Base-by-base conservation (phyloP, 2,888 invertebrate species). In the Elegia similella region DNA sequence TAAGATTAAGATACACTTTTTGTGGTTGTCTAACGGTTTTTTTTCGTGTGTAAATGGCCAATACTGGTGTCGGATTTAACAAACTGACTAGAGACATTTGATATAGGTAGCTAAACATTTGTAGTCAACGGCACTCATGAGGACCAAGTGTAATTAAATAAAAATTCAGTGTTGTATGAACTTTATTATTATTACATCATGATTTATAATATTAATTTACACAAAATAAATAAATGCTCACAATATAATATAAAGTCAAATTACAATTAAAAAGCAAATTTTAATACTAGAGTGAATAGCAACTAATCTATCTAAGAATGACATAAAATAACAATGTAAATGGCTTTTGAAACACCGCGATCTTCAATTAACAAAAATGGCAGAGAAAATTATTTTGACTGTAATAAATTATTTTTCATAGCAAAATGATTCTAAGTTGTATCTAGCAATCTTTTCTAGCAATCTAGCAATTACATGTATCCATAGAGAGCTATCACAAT, bases 171-270 rank as follows among this genome's bases (percentile, higher is more conserved):
- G 70, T 82, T 69, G 78, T 86, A 88, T 86, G 84, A 86, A 85
- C 76, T 86, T 87, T 88, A 86, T 84, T 84, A 77, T 80, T 82
- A 80, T 81, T 80, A 85, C 80, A 88, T 85, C 82, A 88, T 87
- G 87, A 89, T 88, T 80, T 77, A 83, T 78, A 82, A 85, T 82
- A 82, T 86, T 82, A 86, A 81, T 84, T 84, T 85, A 82, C 82
- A 85, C 78, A 81, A 72, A 84, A 87, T 86, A 89, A 89, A 88
- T 88, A 90, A 90, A 89, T 90, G 90, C 88, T 80, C 76, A 80
- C 75, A 78, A 78, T 80, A 69, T 74, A 72, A 78, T 73, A 75
- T 74, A 72, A 77, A 67, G 83, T 87, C 82, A 80, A 77, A 75
- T 75, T 73, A 58, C 55, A 69, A 67, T 62, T 80, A 80, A 78